Percentiles rank a stretch among this genome's conserved stretches.
Evolutionary conservation across 1,140 invertebrate species (phyloP).

Genomic region (Drosophila parabipectinata): DNA sequence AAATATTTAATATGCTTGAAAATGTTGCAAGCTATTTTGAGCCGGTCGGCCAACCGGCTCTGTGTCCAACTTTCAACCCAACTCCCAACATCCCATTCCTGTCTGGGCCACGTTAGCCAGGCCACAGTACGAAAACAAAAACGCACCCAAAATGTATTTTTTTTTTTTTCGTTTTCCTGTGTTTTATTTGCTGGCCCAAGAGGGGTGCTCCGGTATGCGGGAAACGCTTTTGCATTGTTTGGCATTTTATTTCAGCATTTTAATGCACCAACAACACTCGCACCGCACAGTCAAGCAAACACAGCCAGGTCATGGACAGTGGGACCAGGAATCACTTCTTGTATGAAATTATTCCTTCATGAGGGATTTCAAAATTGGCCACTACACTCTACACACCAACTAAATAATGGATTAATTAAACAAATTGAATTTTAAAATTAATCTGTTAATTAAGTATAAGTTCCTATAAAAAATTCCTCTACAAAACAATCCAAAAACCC

Average conservation of each 20-base stretch:
- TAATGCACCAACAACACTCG: constrained; percentile 68
- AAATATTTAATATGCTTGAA: constrained; percentile 81
- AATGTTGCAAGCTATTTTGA: constrained; percentile 62
- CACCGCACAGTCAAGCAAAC: constrained; percentile 50
- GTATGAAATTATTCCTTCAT: background rate
- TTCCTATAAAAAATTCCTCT: too few relatives aligned
- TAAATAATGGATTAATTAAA: too few relatives aligned
- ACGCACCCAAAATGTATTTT: constrained; percentile 38
- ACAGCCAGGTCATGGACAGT: constrained; percentile 39
- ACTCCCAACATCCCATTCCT: constrained; percentile 3
- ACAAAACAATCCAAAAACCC: too few relatives aligned
- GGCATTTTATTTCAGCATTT: constrained; percentile 81
- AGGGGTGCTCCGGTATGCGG: constrained; percentile 53
- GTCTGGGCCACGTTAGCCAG: constrained; percentile 42
- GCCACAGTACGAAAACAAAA: constrained; percentile 70
- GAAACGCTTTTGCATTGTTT: constrained; percentile 74
- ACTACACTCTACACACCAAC: too few relatives aligned
- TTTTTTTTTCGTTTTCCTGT: constrained; percentile 5
- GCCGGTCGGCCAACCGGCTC: constrained; percentile 10
- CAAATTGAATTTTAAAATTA: too few relatives aligned
- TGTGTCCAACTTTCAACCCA: background rate
- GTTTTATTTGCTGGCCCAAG: constrained; percentile 26
- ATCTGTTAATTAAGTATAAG: too few relatives aligned
- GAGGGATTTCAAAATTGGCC: background rate
- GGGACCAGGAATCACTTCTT: constrained; percentile 3